Base-by-base conservation (phyloP, 2,888 invertebrate genomes). In the Campoletis raptor region DNA sequence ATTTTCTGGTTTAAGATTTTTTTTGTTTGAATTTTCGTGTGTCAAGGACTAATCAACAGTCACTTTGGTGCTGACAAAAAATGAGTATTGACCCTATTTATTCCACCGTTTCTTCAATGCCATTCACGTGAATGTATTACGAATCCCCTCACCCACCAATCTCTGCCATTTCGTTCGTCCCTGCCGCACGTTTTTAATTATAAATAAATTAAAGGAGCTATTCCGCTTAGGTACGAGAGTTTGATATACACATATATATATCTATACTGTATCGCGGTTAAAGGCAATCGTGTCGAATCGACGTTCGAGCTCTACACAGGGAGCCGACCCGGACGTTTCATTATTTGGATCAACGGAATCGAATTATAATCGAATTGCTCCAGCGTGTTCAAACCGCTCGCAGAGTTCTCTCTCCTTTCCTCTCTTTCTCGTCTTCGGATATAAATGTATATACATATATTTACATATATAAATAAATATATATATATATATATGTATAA, bases 281-380 rank as follows among this genome's bases (percentile, higher is more conserved):
- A 82, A 81, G 72, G 81, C 82, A 84, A 85, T 86, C 88, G 83
- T 84, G 83, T 76, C 88, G 79, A 85, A 83, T 87, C 77, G 79
- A 70, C 74, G 72, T n/a, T 54, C 72, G 70, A 79, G 74, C 73
- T 69, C 36, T 64, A 45, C 66, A 36, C 15, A 54, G 30, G 40
- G 40, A 61, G 73, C 87, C 83, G 87, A 78, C 72, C 72, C 72
- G 83, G 83, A 67, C 66, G 85, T 90, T 90, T 89, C 86, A 84
- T 88, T 89, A 89, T 89, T 90, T 86, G 87, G 88, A 89, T 86
- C 88, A 82, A 86, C 79, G 87, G 81, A 87, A 89, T 86, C 89
- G 87, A 87, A 90, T 91, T 89, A 80, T 80, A 89, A 90, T 90
- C 89, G 88, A 88, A 79, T 85, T 74, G 81, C 77, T 67, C 40